phyloP scores from a whole-genome alignment of 2,888 invertebrate genomes.

The Doris montereyensis region DNA sequence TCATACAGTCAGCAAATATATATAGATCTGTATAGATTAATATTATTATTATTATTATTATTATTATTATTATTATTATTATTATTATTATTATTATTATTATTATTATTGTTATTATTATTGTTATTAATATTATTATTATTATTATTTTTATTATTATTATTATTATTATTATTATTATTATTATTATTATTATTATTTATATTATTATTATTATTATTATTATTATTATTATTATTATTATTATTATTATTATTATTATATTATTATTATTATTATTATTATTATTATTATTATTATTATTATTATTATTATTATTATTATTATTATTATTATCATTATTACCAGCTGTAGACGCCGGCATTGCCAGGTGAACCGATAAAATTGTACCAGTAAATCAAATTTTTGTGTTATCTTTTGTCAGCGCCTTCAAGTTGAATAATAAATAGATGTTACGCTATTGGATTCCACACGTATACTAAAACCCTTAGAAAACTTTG shows the following conservation, averaged over 20 bases:
- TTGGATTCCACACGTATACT: too few relatives aligned
- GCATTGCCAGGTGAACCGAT: too few relatives aligned
- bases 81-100: not conserved
- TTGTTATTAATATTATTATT: not conserved
- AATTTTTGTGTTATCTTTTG: too few relatives aligned
- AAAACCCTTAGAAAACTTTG: too few relatives aligned
- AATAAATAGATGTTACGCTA: too few relatives aligned
- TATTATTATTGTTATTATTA: not conserved
- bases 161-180: not conserved
- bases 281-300: not conserved
- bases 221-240: not conserved
- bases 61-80: not conserved
- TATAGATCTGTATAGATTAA: too few relatives aligned
- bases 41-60: too few relatives aligned
- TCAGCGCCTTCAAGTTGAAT: too few relatives aligned
- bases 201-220: not conserved
- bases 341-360: not conserved
- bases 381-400: too few relatives aligned
- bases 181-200: not conserved
- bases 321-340: not conserved
- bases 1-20: too few relatives aligned
- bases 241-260: not conserved
- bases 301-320: not conserved
- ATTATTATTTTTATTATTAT: not conserved
- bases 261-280: not conserved